Evolutionary conservation across 2,113 vertebrate genomes (phyloP).

Genomic region (Eurystomus gularis): DNA sequence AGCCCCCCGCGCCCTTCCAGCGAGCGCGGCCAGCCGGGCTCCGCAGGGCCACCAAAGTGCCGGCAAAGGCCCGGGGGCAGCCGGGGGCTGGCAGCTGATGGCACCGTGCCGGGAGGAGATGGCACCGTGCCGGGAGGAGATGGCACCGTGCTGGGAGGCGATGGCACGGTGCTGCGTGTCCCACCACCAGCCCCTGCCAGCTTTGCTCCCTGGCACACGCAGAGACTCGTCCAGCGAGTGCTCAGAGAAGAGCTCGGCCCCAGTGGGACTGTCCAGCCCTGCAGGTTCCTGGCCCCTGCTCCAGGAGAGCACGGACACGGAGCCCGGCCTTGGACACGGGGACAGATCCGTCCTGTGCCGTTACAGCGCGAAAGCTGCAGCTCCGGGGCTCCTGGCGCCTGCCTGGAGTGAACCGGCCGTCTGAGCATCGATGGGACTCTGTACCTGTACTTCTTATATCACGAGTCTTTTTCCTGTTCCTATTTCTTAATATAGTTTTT

Average conservation of each 20-base stretch:
- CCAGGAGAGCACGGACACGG: rapidly evolving
- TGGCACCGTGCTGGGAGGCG: background rate
- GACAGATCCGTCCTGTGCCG: background rate
- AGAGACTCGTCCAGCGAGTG: too few relatives aligned
- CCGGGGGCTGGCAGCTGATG: background rate
- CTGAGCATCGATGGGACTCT: background rate
- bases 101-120: too few relatives aligned
- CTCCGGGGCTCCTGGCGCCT: background rate
- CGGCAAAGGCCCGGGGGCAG: background rate
- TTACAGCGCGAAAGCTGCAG: background rate
- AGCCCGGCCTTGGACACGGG: background rate
- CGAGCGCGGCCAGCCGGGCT: background rate
- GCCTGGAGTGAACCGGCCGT: background rate
- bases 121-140: background rate
- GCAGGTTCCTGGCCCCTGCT: background rate
- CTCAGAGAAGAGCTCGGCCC: too few relatives aligned
- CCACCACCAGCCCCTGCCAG: background rate
- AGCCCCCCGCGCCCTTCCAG: background rate
- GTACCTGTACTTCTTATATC: background rate
- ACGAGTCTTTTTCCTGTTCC: background rate
- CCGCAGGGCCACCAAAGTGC: background rate
- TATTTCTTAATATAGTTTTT: background rate
- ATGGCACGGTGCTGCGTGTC: background rate
- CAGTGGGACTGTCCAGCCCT: too few relatives aligned
- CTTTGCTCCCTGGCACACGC: too few relatives aligned